A percentile compares a stretch with the other conserved stretches of the same genome.
Conservation (phyloP, 2,797 vertebrate genomes). For the Buphagus erythrorhynchus region DNA sequence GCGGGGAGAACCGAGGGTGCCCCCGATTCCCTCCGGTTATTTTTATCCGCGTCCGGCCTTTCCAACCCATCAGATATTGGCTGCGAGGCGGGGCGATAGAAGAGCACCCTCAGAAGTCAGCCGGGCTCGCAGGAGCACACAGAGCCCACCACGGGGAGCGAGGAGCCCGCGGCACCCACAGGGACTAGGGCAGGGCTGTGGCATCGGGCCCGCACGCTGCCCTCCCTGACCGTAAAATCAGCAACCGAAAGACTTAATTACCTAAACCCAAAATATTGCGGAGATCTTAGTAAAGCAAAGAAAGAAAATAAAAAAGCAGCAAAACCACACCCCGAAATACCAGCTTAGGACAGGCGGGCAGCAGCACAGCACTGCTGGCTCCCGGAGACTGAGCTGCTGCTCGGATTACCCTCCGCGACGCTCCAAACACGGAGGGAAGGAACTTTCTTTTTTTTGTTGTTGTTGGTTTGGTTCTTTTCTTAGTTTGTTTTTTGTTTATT, state of each 20-base stretch:
- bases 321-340: neutral
- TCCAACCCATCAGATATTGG: neutral
- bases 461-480: neutral
- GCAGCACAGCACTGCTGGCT: neutral
- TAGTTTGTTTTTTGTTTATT: neutral
- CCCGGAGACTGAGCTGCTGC: neutral
- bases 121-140: neutral
- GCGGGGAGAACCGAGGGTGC: neutral
- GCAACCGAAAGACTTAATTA: neutral
- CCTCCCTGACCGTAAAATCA: fast-evolving
- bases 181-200: neutral
- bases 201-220: neutral
- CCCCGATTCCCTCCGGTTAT: neutral
- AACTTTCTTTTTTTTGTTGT: neutral
- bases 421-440: neutral
- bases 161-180: neutral
- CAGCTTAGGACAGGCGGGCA: neutral
- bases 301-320: neutral
- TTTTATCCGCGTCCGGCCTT: neutral
- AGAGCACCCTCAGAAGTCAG: neutral
- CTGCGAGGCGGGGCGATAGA: neutral
- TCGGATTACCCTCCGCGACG: neutral
- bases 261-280: neutral
- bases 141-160: fast-evolving
- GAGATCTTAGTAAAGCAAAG: neutral